Base-by-base conservation (phyloP, 2,888 invertebrate genomes). In the Biston betularia region DNA sequence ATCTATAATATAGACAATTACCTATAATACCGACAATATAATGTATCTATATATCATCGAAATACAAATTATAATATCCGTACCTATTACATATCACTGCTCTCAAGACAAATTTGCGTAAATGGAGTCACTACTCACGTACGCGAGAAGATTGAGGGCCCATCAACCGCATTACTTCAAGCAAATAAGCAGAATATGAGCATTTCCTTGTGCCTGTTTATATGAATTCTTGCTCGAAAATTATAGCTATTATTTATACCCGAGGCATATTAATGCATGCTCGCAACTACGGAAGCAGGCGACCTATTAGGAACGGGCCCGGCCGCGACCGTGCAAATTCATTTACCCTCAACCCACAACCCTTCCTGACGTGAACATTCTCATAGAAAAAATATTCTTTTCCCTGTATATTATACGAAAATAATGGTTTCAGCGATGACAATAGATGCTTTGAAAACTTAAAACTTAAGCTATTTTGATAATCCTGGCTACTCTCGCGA, bases 191-290 rank as follows among this genome's bases (percentile, higher is more conserved):
- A 78, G 67, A 68, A 63, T 68, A 68, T 68, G 67, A 68, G 63
- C 70, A 75, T 75, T 78, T 74, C 74, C 68, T 65, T 58, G 61
- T 70, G 42, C 67, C 66, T 72, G 75, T 65, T 75, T 74, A 80
- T 80, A 78, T 76, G 78, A 80, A 82, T 82, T 81, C 75, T 70
- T 71, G 60, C 75, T 65, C 45, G 70, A 75, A 75, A 75, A 79
- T 78, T 76, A 79, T 65, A 73, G 70, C 74, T 72, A 76, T 81
- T 79, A 82, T 78, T 77, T 77, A 77, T 75, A 67, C 68, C 68
- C 78, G 75, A 73, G 75, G 72, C 74, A 79, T 83, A 82, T 81
- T 83, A 78, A 77, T 75, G 75, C 68, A 65, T 75, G 72, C 72
- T 72, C 61, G 63, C 69, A 73, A 76, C 71, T 70, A 75, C 70